Base-by-base conservation (phyloP, 37 sponge, comb jelly and placozoan genomes). In the Haliclona indistincta region DNA sequence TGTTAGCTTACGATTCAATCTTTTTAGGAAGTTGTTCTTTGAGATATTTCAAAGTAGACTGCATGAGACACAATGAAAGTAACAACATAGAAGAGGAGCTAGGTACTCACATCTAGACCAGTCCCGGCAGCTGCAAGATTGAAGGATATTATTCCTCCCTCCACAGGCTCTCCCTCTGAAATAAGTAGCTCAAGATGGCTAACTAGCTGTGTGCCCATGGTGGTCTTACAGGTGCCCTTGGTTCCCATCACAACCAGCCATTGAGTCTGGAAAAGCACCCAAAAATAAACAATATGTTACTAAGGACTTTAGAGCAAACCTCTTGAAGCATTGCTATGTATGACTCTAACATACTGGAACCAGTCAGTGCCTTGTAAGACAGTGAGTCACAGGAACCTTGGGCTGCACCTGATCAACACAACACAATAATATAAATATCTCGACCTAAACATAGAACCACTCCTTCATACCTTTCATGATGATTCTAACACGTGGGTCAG, bases 181-280 rank as follows among this genome's bases (percentile, higher is more conserved):
- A 83, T 35, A 54, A 52, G 28, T 44, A 71, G 43, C 38, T 77
- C 80, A 54, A 91, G 51, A 76, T 81, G 78, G 8, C 64, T 54
- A 26, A 60, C 67, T 53, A 86, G 52, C n/a, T 78, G 79, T 7
- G 23, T 51, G 32, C 75, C 92, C 61, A 91, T 63, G 64, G 76
- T 85, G 42, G 87, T 86, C 64, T 91, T 91, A 51, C 87, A 91
- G 0, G 87, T 83, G 3, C 92, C 92, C 61, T 86, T 91, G 32
- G 92, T 86, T 63, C 92, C 92, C 86, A 91, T 91, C 72, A 91
- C 70, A 43, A 91, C 87, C 58, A 91, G 43, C 86, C 92, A 91
- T 42, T 82, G 81, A 38, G 82, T 86, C 26, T 79, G 38, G 30
- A 78, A 1, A 8, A 67, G 47, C 15, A 78, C 30, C 13, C 51